A percentile compares a stretch with the other conserved stretches of the same genome.
Evolutionary conservation across 1,140 invertebrate species (phyloP).

Genomic region (Cotesia chilonis): DNA sequence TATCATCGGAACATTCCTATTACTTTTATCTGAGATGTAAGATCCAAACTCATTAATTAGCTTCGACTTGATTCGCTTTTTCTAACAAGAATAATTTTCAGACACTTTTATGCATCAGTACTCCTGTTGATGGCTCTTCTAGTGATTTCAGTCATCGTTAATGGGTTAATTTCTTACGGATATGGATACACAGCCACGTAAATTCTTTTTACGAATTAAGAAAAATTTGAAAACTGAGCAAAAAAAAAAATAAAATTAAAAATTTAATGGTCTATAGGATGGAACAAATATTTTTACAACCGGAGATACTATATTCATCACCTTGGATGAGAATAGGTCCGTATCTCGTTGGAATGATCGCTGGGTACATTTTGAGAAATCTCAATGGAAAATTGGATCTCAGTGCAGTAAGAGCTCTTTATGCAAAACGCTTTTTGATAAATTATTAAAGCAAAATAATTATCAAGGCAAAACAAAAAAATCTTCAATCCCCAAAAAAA

Average conservation of each 20-base stretch:
- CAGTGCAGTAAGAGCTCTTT: not conserved
- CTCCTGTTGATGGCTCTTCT: conserved; percentile 47
- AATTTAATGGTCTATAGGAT: conserved; percentile 45
- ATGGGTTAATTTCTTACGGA: conserved; percentile 56
- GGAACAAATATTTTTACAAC: conserved; percentile 56
- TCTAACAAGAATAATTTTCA: conserved; percentile 45
- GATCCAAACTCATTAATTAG: conserved; percentile 38
- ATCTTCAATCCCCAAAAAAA: too few relatives aligned
- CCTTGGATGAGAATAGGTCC: conserved; percentile 67
- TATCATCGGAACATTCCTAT: conserved; percentile 64
- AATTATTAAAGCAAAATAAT: too few relatives aligned
- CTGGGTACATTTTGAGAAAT: conserved; percentile 57
- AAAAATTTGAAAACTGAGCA: too few relatives aligned
- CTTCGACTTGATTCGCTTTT: not conserved
- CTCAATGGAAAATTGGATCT: conserved; percentile 56
- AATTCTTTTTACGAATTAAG: conserved; percentile 44
- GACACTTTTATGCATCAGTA: conserved; percentile 53
- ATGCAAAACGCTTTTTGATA: too few relatives aligned
- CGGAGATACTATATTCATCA: conserved; percentile 61
- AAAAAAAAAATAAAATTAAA: too few relatives aligned
- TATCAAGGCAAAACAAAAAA: too few relatives aligned
- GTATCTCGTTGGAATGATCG: conserved; percentile 64
- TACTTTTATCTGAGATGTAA: conserved; percentile 69
- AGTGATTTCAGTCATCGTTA: conserved; percentile 50
- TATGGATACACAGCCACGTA: conserved; percentile 62